Conservation (phyloP, 2,113 vertebrate species). For the Catharus minimus region DNA sequence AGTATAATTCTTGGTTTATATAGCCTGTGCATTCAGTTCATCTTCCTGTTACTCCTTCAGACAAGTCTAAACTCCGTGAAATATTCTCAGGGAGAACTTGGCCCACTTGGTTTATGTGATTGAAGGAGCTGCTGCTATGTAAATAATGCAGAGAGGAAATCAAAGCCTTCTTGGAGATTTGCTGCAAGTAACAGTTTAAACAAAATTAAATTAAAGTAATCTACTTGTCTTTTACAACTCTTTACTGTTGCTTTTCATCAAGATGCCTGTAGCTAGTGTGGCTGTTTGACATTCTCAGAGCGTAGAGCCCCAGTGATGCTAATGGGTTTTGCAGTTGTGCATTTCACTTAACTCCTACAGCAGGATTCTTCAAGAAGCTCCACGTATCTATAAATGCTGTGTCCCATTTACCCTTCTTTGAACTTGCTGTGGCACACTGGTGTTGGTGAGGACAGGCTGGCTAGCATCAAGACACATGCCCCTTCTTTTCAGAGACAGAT, state of each 20-base stretch:
- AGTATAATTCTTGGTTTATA: not conserved
- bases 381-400: fast-evolving
- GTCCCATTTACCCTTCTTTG: not conserved
- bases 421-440: not conserved
- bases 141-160: not conserved
- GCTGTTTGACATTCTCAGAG: not conserved
- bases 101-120: not conserved
- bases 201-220: not conserved
- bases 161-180: not conserved
- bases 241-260: not conserved
- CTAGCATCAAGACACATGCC: not conserved
- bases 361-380: not conserved
- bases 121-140: not conserved
- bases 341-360: not conserved
- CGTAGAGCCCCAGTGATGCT: not conserved
- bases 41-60: not conserved
- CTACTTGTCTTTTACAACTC: not conserved
- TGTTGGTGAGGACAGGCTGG: not conserved
- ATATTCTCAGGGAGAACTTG: not conserved
- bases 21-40: not conserved
- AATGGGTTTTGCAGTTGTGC: constrained; percentile 6
- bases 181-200: not conserved
- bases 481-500: not conserved
- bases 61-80: not conserved
- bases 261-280: not conserved